Evolutionary conservation across 2,113 vertebrate species (phyloP).

Genomic region (Macheiramphus alcinus): DNA sequence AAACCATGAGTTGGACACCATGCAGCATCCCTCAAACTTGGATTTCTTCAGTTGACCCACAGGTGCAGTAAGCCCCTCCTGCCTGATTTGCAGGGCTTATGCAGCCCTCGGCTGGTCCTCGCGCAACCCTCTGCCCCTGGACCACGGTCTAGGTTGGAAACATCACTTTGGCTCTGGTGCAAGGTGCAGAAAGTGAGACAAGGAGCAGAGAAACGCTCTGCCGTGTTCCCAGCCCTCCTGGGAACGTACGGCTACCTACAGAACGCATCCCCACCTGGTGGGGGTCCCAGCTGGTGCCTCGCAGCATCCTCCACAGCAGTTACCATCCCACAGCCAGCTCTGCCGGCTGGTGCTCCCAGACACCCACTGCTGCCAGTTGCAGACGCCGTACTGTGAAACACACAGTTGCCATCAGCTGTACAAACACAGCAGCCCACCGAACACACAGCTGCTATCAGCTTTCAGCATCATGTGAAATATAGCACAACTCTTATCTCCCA

Average conservation of each 20-base stretch:
- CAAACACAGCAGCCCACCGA: not conserved
- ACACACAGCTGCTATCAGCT: conserved; percentile 8
- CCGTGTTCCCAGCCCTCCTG: too few species aligned
- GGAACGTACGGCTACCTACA: fast-evolving
- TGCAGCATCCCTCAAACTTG: not conserved
- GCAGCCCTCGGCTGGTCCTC: not conserved
- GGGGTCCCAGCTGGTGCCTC: not conserved
- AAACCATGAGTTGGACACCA: not conserved
- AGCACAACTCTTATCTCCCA: not conserved
- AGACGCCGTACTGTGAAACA: fast-evolving
- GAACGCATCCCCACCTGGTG: fast-evolving
- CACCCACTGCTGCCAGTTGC: not conserved
- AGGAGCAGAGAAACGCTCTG: not conserved
- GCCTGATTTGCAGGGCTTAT: not conserved
- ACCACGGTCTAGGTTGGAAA: not conserved
- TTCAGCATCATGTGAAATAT: not conserved
- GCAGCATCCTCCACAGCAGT: not conserved
- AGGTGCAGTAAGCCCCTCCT: not conserved
- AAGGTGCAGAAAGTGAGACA: not conserved
- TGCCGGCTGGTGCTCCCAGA: not conserved
- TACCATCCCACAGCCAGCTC: not conserved
- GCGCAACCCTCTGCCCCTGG: not conserved
- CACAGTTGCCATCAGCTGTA: not conserved
- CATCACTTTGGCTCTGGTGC: not conserved
- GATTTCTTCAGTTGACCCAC: not conserved